Evolutionary conservation across 2,113 vertebrate species (phyloP).

Genomic region (Parus major): DNA sequence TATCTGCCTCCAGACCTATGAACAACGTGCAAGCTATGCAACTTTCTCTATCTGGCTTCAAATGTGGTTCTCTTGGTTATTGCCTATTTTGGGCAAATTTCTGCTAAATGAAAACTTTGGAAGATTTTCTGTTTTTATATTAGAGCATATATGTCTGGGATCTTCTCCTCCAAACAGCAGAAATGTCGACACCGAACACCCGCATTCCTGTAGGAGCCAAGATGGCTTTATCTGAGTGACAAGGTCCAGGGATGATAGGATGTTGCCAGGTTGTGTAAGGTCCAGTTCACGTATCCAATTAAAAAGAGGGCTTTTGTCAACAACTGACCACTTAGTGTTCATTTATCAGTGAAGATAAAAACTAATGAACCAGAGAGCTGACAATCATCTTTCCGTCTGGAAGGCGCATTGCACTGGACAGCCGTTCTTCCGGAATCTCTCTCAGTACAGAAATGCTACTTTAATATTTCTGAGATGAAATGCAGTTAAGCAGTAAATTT

Average conservation of each 20-base stretch:
- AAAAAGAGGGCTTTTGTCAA: conserved; percentile 50
- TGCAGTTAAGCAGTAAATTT: conserved; percentile 35
- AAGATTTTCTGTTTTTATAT: background rate
- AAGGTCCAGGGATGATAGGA: conserved; percentile 36
- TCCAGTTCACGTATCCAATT: conserved; percentile 46
- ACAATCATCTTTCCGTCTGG: conserved; percentile 30
- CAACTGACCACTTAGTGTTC: conserved; percentile 9
- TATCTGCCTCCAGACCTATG: background rate
- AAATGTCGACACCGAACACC: conserved; percentile 3
- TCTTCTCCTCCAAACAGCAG: background rate
- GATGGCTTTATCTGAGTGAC: conserved; percentile 42
- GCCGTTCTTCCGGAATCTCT: background rate
- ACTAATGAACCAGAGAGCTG: background rate
- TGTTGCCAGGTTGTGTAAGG: conserved; percentile 40
- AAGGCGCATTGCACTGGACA: background rate
- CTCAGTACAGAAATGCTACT: conserved; percentile 14
- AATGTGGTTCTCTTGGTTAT: background rate
- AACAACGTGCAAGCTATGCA: background rate
- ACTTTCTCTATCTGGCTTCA: background rate
- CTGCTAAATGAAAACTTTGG: background rate
- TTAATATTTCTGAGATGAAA: conserved; percentile 17
- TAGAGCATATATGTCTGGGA: background rate
- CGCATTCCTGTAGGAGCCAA: background rate
- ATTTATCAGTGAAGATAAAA: conserved; percentile 50
- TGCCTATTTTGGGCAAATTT: conserved; percentile 11